Base-by-base conservation (phyloP, 2,113 vertebrate genomes). In the Carlito syrichta region DNA sequence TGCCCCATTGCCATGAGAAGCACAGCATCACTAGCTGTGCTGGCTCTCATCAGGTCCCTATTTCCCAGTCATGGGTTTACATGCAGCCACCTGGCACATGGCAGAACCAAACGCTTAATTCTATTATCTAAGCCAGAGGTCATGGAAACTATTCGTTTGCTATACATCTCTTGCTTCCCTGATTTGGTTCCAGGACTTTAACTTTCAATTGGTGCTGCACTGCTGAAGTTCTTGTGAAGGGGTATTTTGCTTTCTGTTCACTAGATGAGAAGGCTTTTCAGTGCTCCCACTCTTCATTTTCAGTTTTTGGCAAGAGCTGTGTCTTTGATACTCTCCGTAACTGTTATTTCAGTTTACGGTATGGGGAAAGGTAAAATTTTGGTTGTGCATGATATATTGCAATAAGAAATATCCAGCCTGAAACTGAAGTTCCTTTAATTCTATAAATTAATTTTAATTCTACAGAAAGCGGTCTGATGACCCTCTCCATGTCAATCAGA, bases 381-480 rank as follows among this genome's bases (percentile, higher is more conserved):
- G 35, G 22, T 62, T 54, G 68, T n/a, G 7, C 7, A 19, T 62
- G 35, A 60, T 66, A 27, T 52, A 27, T 54, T 74, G 22, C 54
- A 50, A 25, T 69, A 81, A 78, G 81, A 63, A 94, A 48, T 63
- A 82, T 71, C 63, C 43, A 92, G 40, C 71, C 40, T 76, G 63
- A 62, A 63, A 83, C 69, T 93, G 78, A n/a, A 82, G 38, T 58
- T n/a, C n/a, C 17, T 95, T 94, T 35, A 76, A 62, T n/a, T n/a
- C n/a, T n/a, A n/a, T n/a, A n/a, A n/a, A n/a, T n/a, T n/a, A n/a
- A 86, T 60, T 98, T 96, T 54, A 12, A 48, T 85, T 84, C 69
- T 89, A 48, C 48, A 60, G 43, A 71, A 43, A 83, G 60, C 12
- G 25, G 3, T 50, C 91, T 96, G 68, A 89, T 95, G 79, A 45